Conservation (phyloP, 2,113 vertebrate species). For the Dicentrarchus labrax region DNA sequence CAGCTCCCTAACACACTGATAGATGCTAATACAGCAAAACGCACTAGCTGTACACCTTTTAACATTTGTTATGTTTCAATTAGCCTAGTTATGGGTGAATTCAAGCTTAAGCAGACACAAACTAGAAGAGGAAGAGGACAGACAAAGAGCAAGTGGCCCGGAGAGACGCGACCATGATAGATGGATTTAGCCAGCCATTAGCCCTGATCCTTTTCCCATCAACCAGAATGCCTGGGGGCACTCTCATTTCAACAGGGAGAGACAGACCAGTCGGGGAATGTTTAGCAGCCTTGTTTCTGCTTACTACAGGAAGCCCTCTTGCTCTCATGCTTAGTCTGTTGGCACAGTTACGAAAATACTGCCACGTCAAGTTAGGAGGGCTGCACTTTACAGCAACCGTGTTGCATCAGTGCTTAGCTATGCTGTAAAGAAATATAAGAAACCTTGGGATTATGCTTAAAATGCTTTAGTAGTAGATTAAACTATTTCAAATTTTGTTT, state of each 20-base stretch:
- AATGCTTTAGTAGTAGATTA: background rate
- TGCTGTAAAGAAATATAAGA: background rate
- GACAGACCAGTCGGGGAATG: constrained; percentile 67
- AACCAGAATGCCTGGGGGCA: constrained; percentile 66
- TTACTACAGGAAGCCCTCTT: constrained; percentile 65
- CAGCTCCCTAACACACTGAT: constrained; percentile 38
- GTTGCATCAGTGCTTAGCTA: constrained; percentile 7
- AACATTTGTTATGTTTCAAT: constrained; percentile 56
- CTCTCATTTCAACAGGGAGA: constrained; percentile 60
- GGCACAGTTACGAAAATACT: constrained; percentile 63
- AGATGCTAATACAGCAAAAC: constrained; percentile 47
- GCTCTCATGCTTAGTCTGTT: constrained; percentile 54
- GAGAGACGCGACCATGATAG: constrained; percentile 74
- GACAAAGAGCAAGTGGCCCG: constrained; percentile 64
- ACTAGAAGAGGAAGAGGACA: constrained; percentile 55
- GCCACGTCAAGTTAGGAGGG: constrained; percentile 51
- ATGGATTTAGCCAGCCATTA: constrained; percentile 74
- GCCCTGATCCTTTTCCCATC: constrained; percentile 77
- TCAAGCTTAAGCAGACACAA: constrained; percentile 36
- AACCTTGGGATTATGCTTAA: background rate
- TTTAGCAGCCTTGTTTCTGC: constrained; percentile 68
- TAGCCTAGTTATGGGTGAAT: constrained; percentile 46
- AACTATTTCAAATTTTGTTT: background rate
- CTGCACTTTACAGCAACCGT: background rate
- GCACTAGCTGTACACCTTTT: constrained; percentile 35